A percentile compares a stretch with the other conserved stretches of the same genome.
Evolutionary conservation across 2,797 vertebrate species (phyloP).

Genomic region (Epinephelus malabaricus): DNA sequence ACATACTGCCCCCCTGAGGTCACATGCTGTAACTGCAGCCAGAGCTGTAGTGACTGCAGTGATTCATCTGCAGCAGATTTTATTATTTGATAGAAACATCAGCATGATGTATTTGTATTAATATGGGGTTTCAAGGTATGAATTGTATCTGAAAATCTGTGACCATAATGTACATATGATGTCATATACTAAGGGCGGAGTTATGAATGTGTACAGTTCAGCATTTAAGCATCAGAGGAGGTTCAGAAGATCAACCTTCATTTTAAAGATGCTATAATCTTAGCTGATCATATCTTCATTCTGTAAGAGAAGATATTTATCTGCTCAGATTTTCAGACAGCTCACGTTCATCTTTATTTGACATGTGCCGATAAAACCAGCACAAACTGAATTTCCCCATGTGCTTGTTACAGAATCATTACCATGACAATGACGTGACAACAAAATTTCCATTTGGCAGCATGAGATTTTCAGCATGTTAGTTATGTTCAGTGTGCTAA

Average conservation of each 20-base stretch:
- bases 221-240: background rate
- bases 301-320: background rate
- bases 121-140: background rate
- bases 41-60: background rate
- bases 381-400: background rate
- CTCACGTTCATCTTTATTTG: background rate
- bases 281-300: background rate
- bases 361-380: background rate
- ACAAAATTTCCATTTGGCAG: background rate
- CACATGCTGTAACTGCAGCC: slow-evolving; percentile 26
- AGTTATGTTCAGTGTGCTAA: background rate
- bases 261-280: background rate
- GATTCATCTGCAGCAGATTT: background rate
- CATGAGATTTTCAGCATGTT: background rate
- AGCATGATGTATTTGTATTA: background rate
- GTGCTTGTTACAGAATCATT: background rate
- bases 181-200: background rate
- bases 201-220: background rate
- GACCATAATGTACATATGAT: background rate
- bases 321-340: background rate
- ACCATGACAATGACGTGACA: background rate
- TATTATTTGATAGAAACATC: background rate
- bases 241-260: background rate
- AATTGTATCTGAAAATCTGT: background rate
- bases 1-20: slow-evolving; percentile 69